These are phyloP conservation scores for Eupeodes corollae DNA, from an alignment of 1,140 invertebrate genomes.

Conservation along the genomic window DNA sequence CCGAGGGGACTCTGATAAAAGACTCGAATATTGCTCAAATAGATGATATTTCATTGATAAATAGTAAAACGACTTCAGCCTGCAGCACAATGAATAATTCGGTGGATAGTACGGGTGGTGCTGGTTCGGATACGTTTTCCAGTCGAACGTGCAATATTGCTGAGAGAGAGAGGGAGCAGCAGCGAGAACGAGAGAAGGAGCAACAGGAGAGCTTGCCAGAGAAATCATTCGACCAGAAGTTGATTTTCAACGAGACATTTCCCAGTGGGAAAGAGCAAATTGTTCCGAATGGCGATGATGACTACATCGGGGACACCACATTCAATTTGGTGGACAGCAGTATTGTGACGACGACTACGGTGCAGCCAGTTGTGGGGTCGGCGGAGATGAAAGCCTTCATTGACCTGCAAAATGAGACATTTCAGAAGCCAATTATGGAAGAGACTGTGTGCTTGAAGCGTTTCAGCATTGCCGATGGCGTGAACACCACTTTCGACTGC, in stretches of 20 bases:
- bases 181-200: too few species aligned
- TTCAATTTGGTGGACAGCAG: constrained; percentile 27
- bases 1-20: constrained; percentile 30
- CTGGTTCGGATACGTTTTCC: background rate
- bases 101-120: constrained; percentile 24
- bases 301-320: constrained; percentile 30
- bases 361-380: constrained; percentile 3
- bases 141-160: constrained; percentile 15
- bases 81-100: constrained; percentile 35
- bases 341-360: constrained; percentile 9
- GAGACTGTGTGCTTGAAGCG: constrained; percentile 2
- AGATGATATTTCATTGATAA: constrained; percentile 28
- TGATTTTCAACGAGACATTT: too few species aligned
- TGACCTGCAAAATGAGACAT: constrained; percentile 1
- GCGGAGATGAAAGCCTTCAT: constrained; percentile 18
- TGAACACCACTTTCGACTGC: constrained; percentile 19
- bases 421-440: constrained; percentile 4
- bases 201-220: too few species aligned
- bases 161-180: constrained; percentile 2
- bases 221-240: too few species aligned
- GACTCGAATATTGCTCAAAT: constrained; percentile 34
- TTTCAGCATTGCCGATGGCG: background rate
- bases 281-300: constrained; percentile 8
- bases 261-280: too few species aligned
- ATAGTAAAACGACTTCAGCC: constrained; percentile 30